Percentiles rank a stretch among this genome's conserved stretches.
These are phyloP conservation scores for Ataeniobius toweri DNA, from an alignment of 2,797 vertebrate genomes.

Conservation along the genomic window DNA sequence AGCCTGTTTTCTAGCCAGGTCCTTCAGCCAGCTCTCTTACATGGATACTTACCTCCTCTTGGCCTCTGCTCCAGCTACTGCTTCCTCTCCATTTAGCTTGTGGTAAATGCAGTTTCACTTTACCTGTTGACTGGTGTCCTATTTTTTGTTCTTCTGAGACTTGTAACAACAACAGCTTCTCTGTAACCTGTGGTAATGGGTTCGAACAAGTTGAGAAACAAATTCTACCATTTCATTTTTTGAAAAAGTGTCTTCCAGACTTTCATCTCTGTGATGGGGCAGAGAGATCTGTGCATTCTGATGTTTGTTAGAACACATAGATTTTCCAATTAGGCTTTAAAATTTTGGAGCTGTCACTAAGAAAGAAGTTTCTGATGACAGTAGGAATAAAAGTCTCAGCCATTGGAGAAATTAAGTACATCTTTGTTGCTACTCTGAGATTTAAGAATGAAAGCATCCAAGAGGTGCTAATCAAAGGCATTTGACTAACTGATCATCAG, in stretches of 20 bases:
- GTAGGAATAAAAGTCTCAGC: background rate
- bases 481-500: too few species aligned
- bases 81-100: conserved; percentile 3
- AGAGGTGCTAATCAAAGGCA: too few species aligned
- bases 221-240: background rate
- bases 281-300: background rate
- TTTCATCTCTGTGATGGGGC: background rate
- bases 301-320: background rate
- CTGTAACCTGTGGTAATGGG: background rate
- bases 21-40: conserved; percentile 6
- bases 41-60: conserved; percentile 7
- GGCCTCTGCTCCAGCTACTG: conserved; percentile 1
- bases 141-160: background rate
- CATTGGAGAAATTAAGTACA: too few species aligned
- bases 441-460: too few species aligned
- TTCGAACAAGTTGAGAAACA: background rate
- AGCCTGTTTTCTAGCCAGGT: conserved; percentile 6
- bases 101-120: conserved; percentile 10
- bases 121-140: conserved; percentile 2
- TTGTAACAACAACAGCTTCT: background rate
- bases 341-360: background rate
- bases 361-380: background rate
- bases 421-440: too few species aligned
- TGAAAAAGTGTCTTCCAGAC: background rate
- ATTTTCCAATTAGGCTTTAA: background rate